Conservation (phyloP, 37 sponge, comb jelly and placozoan species). For the Crambe crambe region DNA sequence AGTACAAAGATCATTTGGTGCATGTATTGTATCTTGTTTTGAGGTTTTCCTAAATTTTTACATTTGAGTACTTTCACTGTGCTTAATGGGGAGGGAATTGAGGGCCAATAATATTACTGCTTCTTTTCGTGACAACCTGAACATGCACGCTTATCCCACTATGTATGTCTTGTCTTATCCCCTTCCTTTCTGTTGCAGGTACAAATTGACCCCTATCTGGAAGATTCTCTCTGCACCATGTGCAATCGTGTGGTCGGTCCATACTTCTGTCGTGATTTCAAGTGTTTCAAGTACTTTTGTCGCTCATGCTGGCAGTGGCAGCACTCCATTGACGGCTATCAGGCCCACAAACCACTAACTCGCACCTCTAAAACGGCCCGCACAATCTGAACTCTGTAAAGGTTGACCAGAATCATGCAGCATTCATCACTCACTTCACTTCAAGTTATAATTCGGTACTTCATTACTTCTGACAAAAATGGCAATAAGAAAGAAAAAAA, state of each 20-base stretch:
- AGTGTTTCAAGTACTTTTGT: conserved; percentile 99
- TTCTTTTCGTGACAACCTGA: too few relatives aligned
- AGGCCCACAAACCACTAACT: conserved; percentile 87
- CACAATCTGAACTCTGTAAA: conserved; percentile 3
- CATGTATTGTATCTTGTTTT: too few relatives aligned
- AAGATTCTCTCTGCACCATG: conserved; percentile 93
- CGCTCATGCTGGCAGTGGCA: conserved; percentile 99
- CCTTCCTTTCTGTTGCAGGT: conserved; percentile 53
- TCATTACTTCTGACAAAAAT: too few relatives aligned
- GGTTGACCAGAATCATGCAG: not conserved
- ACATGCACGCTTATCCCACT: too few relatives aligned
- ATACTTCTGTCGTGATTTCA: conserved; percentile 93
- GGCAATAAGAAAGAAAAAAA: too few relatives aligned
- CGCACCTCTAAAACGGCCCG: conserved; percentile 80
- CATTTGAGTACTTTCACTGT: too few relatives aligned
- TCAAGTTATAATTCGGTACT: too few relatives aligned
- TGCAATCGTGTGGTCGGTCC: conserved; percentile 93
- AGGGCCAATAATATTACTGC: too few relatives aligned
- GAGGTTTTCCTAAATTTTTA: too few relatives aligned
- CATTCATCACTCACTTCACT: too few relatives aligned
- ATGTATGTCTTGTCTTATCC: not conserved
- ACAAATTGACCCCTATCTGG: conserved; percentile 98
- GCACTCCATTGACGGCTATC: conserved; percentile 88
- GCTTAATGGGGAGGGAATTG: too few relatives aligned
- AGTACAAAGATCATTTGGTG: too few relatives aligned